Conservation (phyloP, 2,797 vertebrate species). For the Falco rusticolus region DNA sequence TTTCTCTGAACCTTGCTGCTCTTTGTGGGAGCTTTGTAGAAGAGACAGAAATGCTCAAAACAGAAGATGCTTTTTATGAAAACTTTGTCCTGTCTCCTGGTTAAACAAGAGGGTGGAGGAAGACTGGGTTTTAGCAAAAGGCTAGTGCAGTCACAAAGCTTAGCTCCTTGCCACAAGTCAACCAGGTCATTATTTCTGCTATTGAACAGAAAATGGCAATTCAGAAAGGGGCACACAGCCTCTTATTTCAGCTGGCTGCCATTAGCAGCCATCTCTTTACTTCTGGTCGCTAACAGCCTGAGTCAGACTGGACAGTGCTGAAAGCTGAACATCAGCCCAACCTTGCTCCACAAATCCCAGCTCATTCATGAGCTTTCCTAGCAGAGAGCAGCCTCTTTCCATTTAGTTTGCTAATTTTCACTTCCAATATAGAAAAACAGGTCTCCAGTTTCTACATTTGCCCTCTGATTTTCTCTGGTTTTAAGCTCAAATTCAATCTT, state of each 20-base stretch:
- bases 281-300: neutral
- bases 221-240: neutral
- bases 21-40: neutral
- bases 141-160: neutral
- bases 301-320: neutral
- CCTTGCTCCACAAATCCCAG: neutral
- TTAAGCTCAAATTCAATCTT: neutral
- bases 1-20: neutral
- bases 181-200: neutral
- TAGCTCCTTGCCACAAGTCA: neutral
- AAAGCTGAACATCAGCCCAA: neutral
- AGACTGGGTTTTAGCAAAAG: neutral
- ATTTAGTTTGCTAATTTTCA: neutral
- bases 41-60: neutral
- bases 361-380: neutral
- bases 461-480: neutral
- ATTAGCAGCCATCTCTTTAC: neutral
- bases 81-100: neutral
- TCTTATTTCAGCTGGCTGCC: neutral
- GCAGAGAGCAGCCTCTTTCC: neutral
- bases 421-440: neutral
- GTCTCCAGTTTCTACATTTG: neutral
- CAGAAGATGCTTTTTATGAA: neutral
- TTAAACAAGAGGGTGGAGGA: neutral
- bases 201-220: neutral